phyloP scores from a whole-genome alignment of 2,888 invertebrate species.

The Bellardia pandia region DNA sequence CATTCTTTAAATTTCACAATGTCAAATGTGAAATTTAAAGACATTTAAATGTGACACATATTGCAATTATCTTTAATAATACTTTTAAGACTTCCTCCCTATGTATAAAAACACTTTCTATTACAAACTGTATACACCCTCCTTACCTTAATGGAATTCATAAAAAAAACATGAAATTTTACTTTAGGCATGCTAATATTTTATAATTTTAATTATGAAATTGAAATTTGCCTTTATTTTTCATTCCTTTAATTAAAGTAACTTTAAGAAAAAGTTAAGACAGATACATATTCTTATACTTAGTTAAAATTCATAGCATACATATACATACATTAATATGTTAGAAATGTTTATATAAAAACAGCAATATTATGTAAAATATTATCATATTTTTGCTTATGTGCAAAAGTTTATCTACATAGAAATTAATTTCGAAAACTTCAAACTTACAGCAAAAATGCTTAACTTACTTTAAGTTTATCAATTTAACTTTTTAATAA shows the following conservation, averaged over 20 bases:
- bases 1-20: too few species aligned
- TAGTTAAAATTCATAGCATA: background rate
- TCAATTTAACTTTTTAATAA: background rate
- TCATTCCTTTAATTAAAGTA: background rate
- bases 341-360: too few species aligned
- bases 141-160: background rate
- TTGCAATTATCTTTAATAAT: too few species aligned
- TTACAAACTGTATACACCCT: background rate
- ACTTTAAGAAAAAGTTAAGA: constrained; percentile 5
- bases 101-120: background rate
- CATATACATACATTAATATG: too few species aligned
- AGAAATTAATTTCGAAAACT: background rate
- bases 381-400: background rate
- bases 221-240: constrained; percentile 12
- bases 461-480: background rate
- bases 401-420: background rate
- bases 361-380: too few species aligned
- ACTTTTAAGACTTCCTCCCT: too few species aligned
- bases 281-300: background rate
- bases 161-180: constrained; percentile 46
- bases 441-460: background rate
- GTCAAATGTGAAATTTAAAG: too few species aligned
- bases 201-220: constrained; percentile 46
- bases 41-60: too few species aligned
- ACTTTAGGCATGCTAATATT: constrained; percentile 34